Percentiles rank a stretch among this genome's conserved stretches.
phyloP scores from a whole-genome alignment of 2,797 vertebrate genomes.

The Dipus sagitta region DNA sequence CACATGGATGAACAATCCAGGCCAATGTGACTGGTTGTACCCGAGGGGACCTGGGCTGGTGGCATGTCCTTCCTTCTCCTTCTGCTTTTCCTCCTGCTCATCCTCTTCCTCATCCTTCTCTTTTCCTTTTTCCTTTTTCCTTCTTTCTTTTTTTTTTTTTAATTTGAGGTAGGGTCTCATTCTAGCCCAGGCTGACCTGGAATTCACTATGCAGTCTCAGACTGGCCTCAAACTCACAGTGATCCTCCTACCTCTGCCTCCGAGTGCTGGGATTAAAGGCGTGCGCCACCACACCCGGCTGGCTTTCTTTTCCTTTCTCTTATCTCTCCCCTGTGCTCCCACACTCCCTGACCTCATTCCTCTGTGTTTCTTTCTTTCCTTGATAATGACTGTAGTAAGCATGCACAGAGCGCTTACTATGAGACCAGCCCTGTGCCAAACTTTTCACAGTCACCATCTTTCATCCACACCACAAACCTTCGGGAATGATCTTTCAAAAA shows the following conservation, averaged over 20 bases:
- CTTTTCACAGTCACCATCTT: neutral
- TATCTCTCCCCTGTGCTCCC: neutral
- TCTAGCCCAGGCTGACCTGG: no score
- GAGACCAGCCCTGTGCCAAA: neutral
- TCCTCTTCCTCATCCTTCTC: neutral
- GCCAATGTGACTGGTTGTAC: neutral
- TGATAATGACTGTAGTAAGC: neutral
- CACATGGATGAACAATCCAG: neutral
- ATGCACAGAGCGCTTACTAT: constrained; percentile 9
- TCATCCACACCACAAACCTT: neutral
- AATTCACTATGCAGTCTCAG: no score
- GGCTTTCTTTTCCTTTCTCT: neutral
- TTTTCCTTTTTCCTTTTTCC: neutral
- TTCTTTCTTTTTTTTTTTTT: no score
- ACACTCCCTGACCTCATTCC: neutral
- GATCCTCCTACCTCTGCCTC: no score
- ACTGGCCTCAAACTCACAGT: no score
- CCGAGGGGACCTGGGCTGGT: neutral
- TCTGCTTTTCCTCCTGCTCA: no score
- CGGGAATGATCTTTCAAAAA: neutral
- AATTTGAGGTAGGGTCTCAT: no score
- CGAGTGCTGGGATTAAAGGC: no score
- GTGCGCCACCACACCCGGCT: no score
- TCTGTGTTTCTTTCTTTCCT: neutral
- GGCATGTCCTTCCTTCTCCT: neutral